Base-by-base conservation (phyloP, 2,113 vertebrate species). In the Suncus etruscus region DNA sequence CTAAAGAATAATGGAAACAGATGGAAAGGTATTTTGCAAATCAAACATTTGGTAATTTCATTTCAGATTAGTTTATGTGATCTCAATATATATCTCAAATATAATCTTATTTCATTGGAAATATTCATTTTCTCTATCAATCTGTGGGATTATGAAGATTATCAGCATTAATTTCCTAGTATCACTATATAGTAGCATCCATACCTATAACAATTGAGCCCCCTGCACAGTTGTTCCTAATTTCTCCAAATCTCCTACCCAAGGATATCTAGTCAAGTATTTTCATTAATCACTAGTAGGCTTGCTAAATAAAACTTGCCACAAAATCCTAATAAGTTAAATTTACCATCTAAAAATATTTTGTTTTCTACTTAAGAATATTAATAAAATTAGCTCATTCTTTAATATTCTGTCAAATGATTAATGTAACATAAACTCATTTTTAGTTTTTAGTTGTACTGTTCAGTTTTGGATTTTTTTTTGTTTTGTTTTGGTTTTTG, bases 361-460 rank as follows among this genome's bases (percentile, higher is more conserved):
- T 39, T 39, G 39, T 39, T 54, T 54, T 54, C 18, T 54, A 15
- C 18, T 16, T 54, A 11, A 54, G 54, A 54, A 16, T 14, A 54
- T 54, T 54, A 54, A 54, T 54, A 54, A 54, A 54, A 14, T 54
- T 54, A 54, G 54, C 47, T 25, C 74, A 72, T 86, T 90, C 72
- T 63, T 76, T 51, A 83, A 68, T 90, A 61, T 87, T 89, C 47
- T 90, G 31, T 80, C 83, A 92, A 54, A 48, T 79, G 90, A 91
- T 83, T 85, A 66, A 76, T 31, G 8, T 94, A 88, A 70, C 18
- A 72, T 47, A 85, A 84, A 39, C 3, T 39, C 5, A 39, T 39
- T 39, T 39, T 39, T 39, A 39, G 58, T 73, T 91, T 88, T 91
- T 81, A 76, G 90, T 89, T 90, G 50, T 76, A 14, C 51, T 54